Conservation (phyloP, 2,113 vertebrate species). For the Rhea americana region DNA sequence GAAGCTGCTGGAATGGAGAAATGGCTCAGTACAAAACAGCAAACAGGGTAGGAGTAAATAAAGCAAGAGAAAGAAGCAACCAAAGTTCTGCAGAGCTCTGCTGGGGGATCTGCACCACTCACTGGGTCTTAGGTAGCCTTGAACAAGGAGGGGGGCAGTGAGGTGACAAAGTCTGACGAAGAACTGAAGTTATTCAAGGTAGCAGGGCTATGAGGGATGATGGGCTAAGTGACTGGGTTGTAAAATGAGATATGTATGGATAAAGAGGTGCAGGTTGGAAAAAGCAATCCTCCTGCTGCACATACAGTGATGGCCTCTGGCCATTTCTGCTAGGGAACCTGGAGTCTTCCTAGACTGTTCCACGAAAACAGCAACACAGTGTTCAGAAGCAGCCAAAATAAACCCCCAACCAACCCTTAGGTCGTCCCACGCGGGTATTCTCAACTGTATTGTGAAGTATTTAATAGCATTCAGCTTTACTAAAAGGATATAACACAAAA, state of each 20-base stretch:
- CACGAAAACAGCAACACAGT: neutral
- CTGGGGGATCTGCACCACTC: neutral
- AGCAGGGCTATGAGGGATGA: neutral
- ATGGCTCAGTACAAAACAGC: neutral
- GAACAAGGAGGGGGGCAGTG: accelerated
- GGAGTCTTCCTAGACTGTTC: neutral
- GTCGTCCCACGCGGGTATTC: too few relatives aligned
- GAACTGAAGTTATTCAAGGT: neutral
- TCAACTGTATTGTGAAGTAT: too few relatives aligned
- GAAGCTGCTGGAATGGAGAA: neutral
- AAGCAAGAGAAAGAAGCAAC: neutral
- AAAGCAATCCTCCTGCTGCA: neutral
- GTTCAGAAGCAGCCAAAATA: neutral
- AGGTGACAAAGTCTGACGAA: neutral
- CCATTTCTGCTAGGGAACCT: neutral
- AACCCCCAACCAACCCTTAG: too few relatives aligned
- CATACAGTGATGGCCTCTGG: accelerated
- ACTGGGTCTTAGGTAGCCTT: accelerated
- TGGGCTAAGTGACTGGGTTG: neutral
- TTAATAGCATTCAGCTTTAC: too few relatives aligned
- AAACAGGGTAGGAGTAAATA: neutral
- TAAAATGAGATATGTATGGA: accelerated
- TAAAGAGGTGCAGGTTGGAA: neutral
- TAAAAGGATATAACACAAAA: too few relatives aligned
- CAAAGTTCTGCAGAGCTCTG: neutral